Conservation (phyloP, 1,140 invertebrate species). For the Drosophila nigromelanica region DNA sequence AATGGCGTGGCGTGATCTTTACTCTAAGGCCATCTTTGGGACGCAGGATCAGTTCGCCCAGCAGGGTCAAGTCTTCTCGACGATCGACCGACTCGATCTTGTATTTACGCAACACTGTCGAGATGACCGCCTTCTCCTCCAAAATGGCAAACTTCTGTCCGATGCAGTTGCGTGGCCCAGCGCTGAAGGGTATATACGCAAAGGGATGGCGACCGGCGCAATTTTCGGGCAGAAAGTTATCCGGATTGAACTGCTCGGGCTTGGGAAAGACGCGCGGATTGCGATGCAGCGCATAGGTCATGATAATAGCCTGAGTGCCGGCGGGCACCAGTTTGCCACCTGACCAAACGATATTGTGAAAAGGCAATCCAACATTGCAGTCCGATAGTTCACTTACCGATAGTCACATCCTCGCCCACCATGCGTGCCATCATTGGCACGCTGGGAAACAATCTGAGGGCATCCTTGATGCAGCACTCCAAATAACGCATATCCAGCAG, state of each 20-base stretch:
- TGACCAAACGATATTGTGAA: conserved; percentile 42
- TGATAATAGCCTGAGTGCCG: conserved; percentile 85
- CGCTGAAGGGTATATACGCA: conserved; percentile 90
- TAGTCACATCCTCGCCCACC: conserved; percentile 86
- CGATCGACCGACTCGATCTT: conserved; percentile 86
- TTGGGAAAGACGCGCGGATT: conserved; percentile 88
- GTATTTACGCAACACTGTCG: conserved; percentile 88
- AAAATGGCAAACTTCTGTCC: conserved; percentile 91
- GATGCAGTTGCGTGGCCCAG: conserved; percentile 89
- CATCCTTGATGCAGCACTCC: conserved; percentile 89
- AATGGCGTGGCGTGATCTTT: conserved; percentile 81
- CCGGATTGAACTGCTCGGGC: conserved; percentile 90
- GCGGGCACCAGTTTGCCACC: conserved; percentile 85
- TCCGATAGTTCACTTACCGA: conserved; percentile 84
- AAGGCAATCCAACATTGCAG: too few species aligned
- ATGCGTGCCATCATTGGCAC: conserved; percentile 89
- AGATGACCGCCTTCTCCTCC: conserved; percentile 89
- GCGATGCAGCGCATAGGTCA: conserved; percentile 87
- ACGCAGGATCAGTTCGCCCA: conserved; percentile 86
- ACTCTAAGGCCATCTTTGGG: conserved; percentile 85
- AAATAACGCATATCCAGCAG: conserved; percentile 89
- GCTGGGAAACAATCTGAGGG: conserved; percentile 88
- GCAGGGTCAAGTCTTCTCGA: conserved; percentile 85
- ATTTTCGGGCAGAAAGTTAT: conserved; percentile 89
- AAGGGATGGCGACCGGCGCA: conserved; percentile 86